Base-by-base conservation (phyloP, 2,888 invertebrate genomes). In the Mechanitis mazaeus region DNA sequence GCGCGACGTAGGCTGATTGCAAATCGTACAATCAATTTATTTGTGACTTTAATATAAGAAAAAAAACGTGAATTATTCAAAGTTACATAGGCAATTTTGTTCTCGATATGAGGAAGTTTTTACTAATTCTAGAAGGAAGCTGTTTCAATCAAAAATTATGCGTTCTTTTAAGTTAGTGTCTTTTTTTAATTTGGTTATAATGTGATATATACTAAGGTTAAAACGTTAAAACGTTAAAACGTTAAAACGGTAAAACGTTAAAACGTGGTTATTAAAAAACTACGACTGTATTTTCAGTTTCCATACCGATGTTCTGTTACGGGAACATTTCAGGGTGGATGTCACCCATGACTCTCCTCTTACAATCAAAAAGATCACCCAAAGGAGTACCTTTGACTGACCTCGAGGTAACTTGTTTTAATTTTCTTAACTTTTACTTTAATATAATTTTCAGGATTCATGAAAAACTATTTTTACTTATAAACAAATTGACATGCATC, bases 311-410 rank as follows among this genome's bases (percentile, higher is more conserved):
- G 20, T 87, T 92, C 64, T 85, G 83, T 0, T 87, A 91, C 55
- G 92, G 92, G 0, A 79, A 84, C 2, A 77, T 83, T 54, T 80
- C 90, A 12, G 92, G 91, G n/a, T 92, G 91, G 91, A 85, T 91
- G 72, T 91, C 92, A 0, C 91, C 91, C 0, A 91, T 91, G 80
- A 79, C 89, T 0, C 77, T 90, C 0, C 74, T 90, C 35, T 76
- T 92, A 50, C 85, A 90, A 63, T 88, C 91, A 1, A 71, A 83
- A 42, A 55, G 81, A 3, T 81, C 90, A 0, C 89, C 91, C 0
- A 72, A 81, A 45, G 82, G 74, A 0, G 70, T 70, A 1, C 84
- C 86, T 0, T 73, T 92, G 6, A 76, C 83, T 0, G 84, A 84
- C 62, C 63, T 66, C 9, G 82, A 85, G 73, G 90, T 80, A 69